These are phyloP conservation scores for Callinectes sapidus DNA, from an alignment of 2,888 invertebrate genomes.

Conservation along the genomic window DNA sequence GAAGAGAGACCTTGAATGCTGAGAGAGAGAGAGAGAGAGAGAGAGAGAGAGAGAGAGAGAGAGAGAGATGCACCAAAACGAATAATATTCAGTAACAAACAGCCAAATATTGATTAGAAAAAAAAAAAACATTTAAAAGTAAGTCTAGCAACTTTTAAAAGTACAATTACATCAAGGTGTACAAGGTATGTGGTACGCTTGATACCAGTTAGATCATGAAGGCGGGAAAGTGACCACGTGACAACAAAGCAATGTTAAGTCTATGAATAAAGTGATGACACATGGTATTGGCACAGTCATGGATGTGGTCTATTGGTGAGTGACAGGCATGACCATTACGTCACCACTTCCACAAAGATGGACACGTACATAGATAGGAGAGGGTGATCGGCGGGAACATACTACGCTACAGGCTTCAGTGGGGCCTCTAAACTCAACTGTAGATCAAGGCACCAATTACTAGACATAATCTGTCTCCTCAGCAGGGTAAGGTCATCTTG, in stretches of 20 bases:
- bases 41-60: too few species aligned
- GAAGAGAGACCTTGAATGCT: not conserved
- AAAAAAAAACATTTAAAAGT: too few species aligned
- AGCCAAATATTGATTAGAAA: too few species aligned
- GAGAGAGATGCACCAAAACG: too few species aligned
- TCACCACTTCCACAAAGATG: not conserved
- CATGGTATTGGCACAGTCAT: slow-evolving; percentile 1
- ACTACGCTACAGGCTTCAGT: not conserved
- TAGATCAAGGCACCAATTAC: slow-evolving; percentile 55
- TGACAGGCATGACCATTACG: not conserved
- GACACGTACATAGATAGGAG: not conserved
- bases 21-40: too few species aligned
- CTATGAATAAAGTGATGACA: not conserved
- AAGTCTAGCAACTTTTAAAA: too few species aligned
- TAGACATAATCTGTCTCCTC: not conserved
- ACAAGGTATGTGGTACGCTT: too few species aligned
- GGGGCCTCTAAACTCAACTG: not conserved
- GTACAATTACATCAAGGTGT: too few species aligned
- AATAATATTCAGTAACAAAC: too few species aligned
- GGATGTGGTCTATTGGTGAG: not conserved
- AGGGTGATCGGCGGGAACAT: not conserved
- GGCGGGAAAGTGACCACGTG: not conserved
- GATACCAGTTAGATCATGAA: too few species aligned
- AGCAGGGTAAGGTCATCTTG: slow-evolving; percentile 42
- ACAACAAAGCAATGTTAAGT: not conserved